Evolutionary conservation across 2,113 vertebrate species (phyloP), one percentile per base, ranked within the genome.

Genomic region (Vulpes lagopus): DNA sequence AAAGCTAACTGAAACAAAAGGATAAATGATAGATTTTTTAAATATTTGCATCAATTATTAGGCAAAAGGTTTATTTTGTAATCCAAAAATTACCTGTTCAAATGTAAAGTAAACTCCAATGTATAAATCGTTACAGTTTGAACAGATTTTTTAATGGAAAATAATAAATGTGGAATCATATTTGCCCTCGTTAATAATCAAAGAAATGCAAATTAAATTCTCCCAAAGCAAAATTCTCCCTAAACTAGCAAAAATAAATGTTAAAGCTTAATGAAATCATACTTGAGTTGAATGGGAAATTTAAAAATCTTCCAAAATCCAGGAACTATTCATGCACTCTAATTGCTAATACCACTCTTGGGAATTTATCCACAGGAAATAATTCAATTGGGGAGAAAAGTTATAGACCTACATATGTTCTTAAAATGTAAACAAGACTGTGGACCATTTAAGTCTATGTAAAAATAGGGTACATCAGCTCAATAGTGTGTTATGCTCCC

Each of bases 151-250:
- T 85, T 94, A 76, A 83, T 49, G 25, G 43, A 55, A 84, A 94
- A 12, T 53, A 69, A 67, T 30, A 83, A 71, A 73, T 57, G 15
- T 84, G 30, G 49, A 25, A 79, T 96, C 53, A 76, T 51, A 86
- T 91, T 83, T 62, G 11, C 43, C 43, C n/a, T 71, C 91, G 60
- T 55, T 88, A 88, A 87, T 71, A 78, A 71, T 43, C 82, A 95
- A 91, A 88, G 51, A 11, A 32, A 82, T 62, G 20, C 8, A 19
- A 30, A 80, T 74, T 88, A 84, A 89, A 89, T 92, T 79, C 62
- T 73, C 35, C 78, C 49, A 64, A 79, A 89, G 15, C 49, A 65
- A 89, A 59, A 23, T 22, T 53, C 20, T 49, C 38, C 20, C 12
- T 57, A 89, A 64, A 25, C 51, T 79, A 89, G 71, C 19, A 89